Conservation (phyloP, 2,888 invertebrate species). For the Drosophila kokeensis region DNA sequence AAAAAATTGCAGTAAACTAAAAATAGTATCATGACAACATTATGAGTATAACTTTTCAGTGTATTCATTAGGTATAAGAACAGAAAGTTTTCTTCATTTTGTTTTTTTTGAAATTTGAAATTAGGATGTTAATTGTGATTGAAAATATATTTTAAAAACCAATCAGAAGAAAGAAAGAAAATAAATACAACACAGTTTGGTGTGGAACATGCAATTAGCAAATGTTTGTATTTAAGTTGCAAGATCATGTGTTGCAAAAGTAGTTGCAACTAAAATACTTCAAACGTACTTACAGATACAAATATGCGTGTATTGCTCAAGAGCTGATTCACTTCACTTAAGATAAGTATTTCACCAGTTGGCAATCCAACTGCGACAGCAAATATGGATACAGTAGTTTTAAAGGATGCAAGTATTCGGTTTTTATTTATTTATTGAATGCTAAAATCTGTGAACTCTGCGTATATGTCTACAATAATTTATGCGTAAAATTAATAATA, state of each 20-base stretch:
- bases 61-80: constrained; percentile 38
- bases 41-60: constrained; percentile 21
- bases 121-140: constrained; percentile 55
- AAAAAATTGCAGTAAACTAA: constrained; percentile 7
- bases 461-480: constrained; percentile 65
- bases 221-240: constrained; percentile 2
- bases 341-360: neutral
- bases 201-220: constrained; percentile 5
- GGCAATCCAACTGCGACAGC: neutral
- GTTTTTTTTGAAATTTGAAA: constrained; percentile 30
- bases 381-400: constrained; percentile 1
- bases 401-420: constrained; percentile 28
- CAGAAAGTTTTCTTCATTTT: neutral
- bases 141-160: constrained; percentile 22
- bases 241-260: constrained; percentile 9
- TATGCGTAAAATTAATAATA: constrained; percentile 63
- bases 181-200: constrained; percentile 16
- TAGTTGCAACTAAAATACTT: neutral
- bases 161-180: constrained; percentile 14
- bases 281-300: constrained; percentile 29
- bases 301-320: constrained; percentile 1
- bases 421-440: constrained; percentile 58
- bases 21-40: constrained; percentile 16
- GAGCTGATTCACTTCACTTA: constrained; percentile 9
- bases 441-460: constrained; percentile 52